Evolutionary conservation across 2,113 vertebrate genomes (phyloP), one percentile per base, ranked within the genome.

Genomic region (Trematomus loennbergii): DNA sequence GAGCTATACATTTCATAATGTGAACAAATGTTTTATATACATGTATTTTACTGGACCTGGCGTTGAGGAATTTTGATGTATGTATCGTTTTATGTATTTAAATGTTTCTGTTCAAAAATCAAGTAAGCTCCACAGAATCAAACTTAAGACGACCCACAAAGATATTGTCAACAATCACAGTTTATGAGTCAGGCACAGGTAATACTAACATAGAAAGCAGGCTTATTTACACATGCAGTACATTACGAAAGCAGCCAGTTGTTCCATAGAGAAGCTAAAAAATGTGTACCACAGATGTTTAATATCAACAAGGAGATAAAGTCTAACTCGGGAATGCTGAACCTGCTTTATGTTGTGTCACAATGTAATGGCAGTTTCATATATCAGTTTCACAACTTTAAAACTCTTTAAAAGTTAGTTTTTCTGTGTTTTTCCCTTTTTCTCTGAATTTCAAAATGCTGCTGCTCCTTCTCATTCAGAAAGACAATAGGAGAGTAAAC

Each of bases 161-260:
- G 54, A 48, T 85, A 72, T 78, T 86, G 85, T 75, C 78, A 90
- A 89, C 61, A 83, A 65, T 83, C 79, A 91, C 89, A 90, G 79
- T 93, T 91, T 91, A 91, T 91, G 65, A 74, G 71, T 78, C 70
- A 72, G 67, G 49, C 67, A 88, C 29, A 78, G 77, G 20, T 55
- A 68, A 52, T 61, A 75, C 61, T 72, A 75, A 83, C 50, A 81
- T 46, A 81, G 52, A 82, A 79, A 79, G 62, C 74, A 85, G 74
- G 58, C 53, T 0, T 89, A 91, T 90, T 92, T 93, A 91, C 91
- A 92, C 7, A 78, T 75, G 75, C 75, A 85, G 48, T 25, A 81
- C 54, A 80, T 64, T 12, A 72, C 60, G 76, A 81, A 79, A 78
- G 70, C 64, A 81, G 62, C 58, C 72, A 83, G 66, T 55, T 81